Base-by-base conservation (phyloP, 2,113 vertebrate species). In the Corythoichthys intestinalis region DNA sequence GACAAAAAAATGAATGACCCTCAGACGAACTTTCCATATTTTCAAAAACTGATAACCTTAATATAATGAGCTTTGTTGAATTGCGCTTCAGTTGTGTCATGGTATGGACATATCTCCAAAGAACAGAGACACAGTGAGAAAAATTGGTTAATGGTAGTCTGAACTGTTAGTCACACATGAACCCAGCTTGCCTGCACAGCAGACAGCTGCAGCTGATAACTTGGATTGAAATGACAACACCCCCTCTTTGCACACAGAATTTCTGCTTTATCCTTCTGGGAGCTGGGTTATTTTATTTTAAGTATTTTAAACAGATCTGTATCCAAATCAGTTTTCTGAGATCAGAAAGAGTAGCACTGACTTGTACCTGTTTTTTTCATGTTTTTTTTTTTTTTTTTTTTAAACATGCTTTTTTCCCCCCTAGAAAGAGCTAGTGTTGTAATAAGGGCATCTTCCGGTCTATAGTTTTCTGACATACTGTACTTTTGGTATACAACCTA, bases 111-210 rank as follows among this genome's bases (percentile, higher is more conserved):
- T 62, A 63, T 63, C 61, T 63, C 41, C 44, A 46, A 63, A 47
- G 44, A 47, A 20, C 61, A 63, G 61, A 62, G 61, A 47, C 60
- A 47, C 10, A 6, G 61, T 14, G 61, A 28, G 44, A 34, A 20
- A 47, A 63, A 63, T 63, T 63, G 41, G 2, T 46, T 28, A 63
- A 47, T 28, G 41, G 41, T 6, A 63, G 61, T 20, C 20, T 63
- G 20, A 10, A 14, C 12, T 41, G 60, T 28, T 38, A 62, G 60
- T 62, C 39, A 46, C 39, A 44, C 39, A 44, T 62, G 60, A 47
- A 63, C n/a, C n/a, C 41, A 46, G 20, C 11, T 46, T 62, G 60
- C 60, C n/a, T 20, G 60, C 60, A 62, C 60, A 62, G 39, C 41
- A 46, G 60, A 46, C 39, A 62, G 39, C 41, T 47, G 12, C 5